phyloP scores from a whole-genome alignment of 2,797 vertebrate genomes.

The Percopsis omiscomaycus region DNA sequence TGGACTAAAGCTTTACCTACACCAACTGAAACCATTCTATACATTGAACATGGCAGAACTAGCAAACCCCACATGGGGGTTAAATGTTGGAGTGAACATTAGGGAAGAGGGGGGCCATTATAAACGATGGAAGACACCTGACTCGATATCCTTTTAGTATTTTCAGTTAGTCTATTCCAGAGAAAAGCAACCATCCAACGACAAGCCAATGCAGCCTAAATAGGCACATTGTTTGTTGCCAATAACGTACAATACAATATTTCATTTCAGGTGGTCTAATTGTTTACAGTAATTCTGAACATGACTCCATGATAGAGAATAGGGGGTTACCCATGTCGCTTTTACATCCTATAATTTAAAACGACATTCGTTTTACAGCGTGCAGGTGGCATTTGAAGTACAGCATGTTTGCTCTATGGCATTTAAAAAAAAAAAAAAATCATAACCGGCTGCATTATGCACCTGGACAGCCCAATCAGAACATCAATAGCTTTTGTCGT shows the following conservation, averaged over 20 bases:
- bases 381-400: constrained; percentile 9
- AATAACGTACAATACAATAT: constrained; percentile 19
- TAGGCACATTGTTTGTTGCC: constrained; percentile 25
- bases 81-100: neutral
- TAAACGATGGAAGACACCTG: neutral
- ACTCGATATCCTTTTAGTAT: neutral
- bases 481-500: no score
- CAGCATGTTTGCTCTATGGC: constrained; percentile 22
- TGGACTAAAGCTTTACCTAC: constrained; percentile 18
- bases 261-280: constrained; percentile 38
- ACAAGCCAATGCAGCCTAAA: constrained; percentile 34
- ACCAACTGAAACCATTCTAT: constrained; percentile 33
- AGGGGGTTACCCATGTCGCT: neutral
- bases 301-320: constrained; percentile 34
- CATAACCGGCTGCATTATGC: no score
- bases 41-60: constrained; percentile 5
- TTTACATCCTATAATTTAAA: constrained; percentile 46
- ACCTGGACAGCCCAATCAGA: no score
- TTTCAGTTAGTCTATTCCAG: neutral
- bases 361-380: constrained; percentile 27
- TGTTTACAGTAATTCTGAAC: constrained; percentile 40
- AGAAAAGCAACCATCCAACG: constrained; percentile 26
- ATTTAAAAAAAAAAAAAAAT: no score
- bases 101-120: neutral
- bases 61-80: neutral